A percentile compares a stretch with the other conserved stretches of the same genome.
Conservation (phyloP, 92 coral and sea anemone species). For the Diadumene lineata region DNA sequence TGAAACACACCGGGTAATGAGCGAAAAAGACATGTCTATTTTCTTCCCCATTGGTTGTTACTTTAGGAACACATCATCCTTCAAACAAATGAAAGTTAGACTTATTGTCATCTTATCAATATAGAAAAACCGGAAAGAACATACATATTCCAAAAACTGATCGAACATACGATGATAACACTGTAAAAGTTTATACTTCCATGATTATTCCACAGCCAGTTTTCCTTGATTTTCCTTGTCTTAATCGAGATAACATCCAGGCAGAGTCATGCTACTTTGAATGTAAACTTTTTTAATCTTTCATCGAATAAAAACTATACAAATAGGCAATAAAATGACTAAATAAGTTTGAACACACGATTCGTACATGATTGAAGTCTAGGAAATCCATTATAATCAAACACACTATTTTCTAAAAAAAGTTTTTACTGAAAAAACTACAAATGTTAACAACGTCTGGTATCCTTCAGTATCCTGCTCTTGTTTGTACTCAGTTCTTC, state of each 20-base stretch:
- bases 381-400: too few species aligned
- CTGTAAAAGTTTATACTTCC: constrained; percentile 7
- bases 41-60: constrained; percentile 18
- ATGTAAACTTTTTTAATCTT: constrained; percentile 8
- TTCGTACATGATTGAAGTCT: too few species aligned
- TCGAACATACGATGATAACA: constrained; percentile 12
- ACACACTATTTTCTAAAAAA: too few species aligned
- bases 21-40: background rate
- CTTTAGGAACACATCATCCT: constrained; percentile 32
- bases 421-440: too few species aligned
- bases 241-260: constrained; percentile 9
- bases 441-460: too few species aligned
- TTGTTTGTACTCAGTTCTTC: too few species aligned
- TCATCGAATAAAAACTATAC: background rate
- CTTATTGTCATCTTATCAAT: constrained; percentile 53
- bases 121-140: constrained; percentile 58
- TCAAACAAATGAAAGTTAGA: constrained; percentile 37
- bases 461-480: too few species aligned
- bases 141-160: constrained; percentile 30
- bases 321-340: constrained; percentile 2
- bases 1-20: constrained; percentile 3
- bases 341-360: background rate
- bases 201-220: constrained; percentile 28
- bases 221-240: constrained; percentile 20
- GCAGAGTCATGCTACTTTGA: constrained; percentile 14